Percentiles rank a stretch among this genome's conserved stretches.
These are phyloP conservation scores for Troides oblongomaculatus DNA, from an alignment of 2,888 invertebrate genomes.

Conservation along the genomic window DNA sequence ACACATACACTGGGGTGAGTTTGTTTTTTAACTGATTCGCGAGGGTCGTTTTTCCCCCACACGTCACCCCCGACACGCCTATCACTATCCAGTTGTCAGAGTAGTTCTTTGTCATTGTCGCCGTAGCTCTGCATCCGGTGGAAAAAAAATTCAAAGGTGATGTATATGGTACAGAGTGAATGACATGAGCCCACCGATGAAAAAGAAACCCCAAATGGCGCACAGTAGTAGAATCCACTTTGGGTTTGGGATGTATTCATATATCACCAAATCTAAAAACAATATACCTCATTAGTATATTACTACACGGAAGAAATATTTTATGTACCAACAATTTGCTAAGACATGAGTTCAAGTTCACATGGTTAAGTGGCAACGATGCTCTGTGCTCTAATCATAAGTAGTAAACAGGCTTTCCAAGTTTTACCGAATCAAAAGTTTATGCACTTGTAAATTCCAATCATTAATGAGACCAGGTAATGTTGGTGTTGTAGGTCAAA, in stretches of 20 bases:
- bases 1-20: conserved; percentile 71
- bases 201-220: conserved; percentile 81
- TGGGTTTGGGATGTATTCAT: conserved; percentile 75
- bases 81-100: conserved; percentile 58
- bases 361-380: no score
- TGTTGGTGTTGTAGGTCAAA: no score
- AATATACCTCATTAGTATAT: conserved; percentile 8
- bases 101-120: conserved; percentile 33
- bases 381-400: no score
- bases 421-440: no score
- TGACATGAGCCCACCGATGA: conserved; percentile 82
- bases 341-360: no score
- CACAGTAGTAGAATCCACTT: conserved; percentile 81
- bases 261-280: conserved; percentile 74
- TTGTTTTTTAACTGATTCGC: conserved; percentile 75
- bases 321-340: no score
- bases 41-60: conserved; percentile 90
- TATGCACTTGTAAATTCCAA: no score
- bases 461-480: no score
- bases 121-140: not conserved
- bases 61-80: conserved; percentile 90
- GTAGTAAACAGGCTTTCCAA: no score
- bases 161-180: conserved; percentile 81
- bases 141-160: conserved; percentile 36
- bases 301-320: no score